Base-by-base conservation (phyloP, 2,113 vertebrate species). In the Dipodomys ordii region DNA sequence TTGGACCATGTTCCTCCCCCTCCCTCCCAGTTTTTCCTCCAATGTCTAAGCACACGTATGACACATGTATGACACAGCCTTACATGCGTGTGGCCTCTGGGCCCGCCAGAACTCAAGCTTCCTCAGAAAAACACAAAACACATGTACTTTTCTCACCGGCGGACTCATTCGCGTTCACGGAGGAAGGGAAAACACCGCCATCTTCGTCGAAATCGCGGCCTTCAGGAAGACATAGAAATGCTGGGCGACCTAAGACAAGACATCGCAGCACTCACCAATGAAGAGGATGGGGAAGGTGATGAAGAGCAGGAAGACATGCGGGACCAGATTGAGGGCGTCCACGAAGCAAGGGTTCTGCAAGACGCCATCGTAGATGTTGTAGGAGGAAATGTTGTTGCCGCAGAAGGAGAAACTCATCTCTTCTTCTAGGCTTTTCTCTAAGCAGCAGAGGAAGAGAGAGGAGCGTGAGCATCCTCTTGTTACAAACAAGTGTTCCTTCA, bases 281-380 rank as follows among this genome's bases (percentile, higher is more conserved):
- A 99, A 99, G 92, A 99, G 98, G 97, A 99, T 99, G 23, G 99
- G 99, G 96, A 99, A 99, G 92, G 99, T 99, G 98, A 99, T 99
- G 96, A 99, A 99, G 76, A 99, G 98, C 87, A 99, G 97, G 98
- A 99, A 99, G 95, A 99, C 99, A 16, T 99, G 99, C 9, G 99
- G 99, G 39, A 99, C 99, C 96, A 99, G 97, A 97, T 99, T 99
- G 98, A 99, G 99, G 0, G 99, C 99, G 79, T 99, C 99, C 97
- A 99, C 99, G 83, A 99, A 99, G 97, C 99, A 99, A 95, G 98
- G 98, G 16, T 99, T 99, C 96, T 99, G 98, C 82, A 99, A 97
- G 18, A 99, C 98, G 1, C 99, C 99, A 0, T 78, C 28, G 0
- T 83, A 97, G 98, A 99, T 99, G 79, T 99, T 98, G 97, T 99